Conservation (phyloP, 1,140 invertebrate species). For the Hyphantria cunea region DNA sequence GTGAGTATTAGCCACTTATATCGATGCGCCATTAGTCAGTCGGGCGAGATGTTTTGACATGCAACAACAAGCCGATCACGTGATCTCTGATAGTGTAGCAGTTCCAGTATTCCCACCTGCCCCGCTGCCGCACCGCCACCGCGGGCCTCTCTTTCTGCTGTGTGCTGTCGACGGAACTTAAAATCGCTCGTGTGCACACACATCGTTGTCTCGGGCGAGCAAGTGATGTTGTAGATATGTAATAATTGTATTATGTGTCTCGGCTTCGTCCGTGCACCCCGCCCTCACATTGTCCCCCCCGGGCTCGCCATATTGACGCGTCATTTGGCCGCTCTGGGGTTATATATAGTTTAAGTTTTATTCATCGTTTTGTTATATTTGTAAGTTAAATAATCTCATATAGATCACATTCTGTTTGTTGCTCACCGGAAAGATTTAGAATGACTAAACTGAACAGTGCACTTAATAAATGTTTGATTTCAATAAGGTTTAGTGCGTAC, state of each 20-base stretch:
- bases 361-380: slow-evolving; percentile 68
- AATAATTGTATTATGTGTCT: slow-evolving; percentile 77
- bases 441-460: slow-evolving; percentile 53
- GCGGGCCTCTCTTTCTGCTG: slow-evolving; percentile 40
- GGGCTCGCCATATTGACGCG: slow-evolving; percentile 64
- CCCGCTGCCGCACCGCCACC: slow-evolving; percentile 45
- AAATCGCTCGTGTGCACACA: slow-evolving; percentile 42
- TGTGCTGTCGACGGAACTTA: slow-evolving; percentile 7
- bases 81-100: slow-evolving; percentile 50
- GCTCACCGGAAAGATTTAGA: slow-evolving; percentile 44
- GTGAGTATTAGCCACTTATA: slow-evolving; percentile 12
- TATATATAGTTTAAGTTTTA: slow-evolving; percentile 69
- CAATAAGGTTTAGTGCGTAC: no score
- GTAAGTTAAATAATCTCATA: slow-evolving; percentile 65
- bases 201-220: slow-evolving; percentile 65
- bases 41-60: slow-evolving; percentile 34
- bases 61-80: slow-evolving; percentile 48
- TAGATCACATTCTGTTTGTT: slow-evolving; percentile 49
- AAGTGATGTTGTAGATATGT: slow-evolving; percentile 76
- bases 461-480: no score
- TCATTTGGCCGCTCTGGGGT: slow-evolving; percentile 67
- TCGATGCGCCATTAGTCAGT: slow-evolving; percentile 14
- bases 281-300: slow-evolving; percentile 49
- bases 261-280: slow-evolving; percentile 65
- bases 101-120: slow-evolving; percentile 52